Evolutionary conservation across 2,797 vertebrate genomes (phyloP).

Genomic region (Champsocephalus esox): DNA sequence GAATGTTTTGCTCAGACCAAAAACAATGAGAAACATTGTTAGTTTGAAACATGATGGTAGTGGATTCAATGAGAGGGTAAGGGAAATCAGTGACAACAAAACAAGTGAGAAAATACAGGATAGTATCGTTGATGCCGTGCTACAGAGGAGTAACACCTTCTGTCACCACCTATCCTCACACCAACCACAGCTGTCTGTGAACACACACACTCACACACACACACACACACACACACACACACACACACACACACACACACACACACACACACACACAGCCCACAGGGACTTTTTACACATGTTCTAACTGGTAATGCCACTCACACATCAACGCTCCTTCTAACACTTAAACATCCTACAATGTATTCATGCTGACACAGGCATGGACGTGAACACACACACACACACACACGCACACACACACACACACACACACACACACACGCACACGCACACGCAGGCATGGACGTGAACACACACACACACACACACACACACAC

Average conservation of each 20-base stretch:
- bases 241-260: slow-evolving; percentile 24
- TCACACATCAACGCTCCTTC: slow-evolving; percentile 31
- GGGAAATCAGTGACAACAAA: not conserved
- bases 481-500: slow-evolving; percentile 14
- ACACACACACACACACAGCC: slow-evolving; percentile 24
- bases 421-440: slow-evolving; percentile 21
- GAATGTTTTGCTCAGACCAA: not conserved
- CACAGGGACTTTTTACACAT: slow-evolving; percentile 47
- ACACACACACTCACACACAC: slow-evolving; percentile 46
- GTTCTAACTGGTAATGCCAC: slow-evolving; percentile 53
- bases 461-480: not conserved
- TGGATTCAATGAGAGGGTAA: not conserved
- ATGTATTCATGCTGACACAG: slow-evolving; percentile 42
- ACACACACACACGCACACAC: slow-evolving; percentile 6
- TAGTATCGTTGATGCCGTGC: not conserved
- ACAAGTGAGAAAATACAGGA: not conserved
- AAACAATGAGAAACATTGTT: not conserved
- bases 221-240: slow-evolving; percentile 17
- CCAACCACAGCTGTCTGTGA: slow-evolving; percentile 39
- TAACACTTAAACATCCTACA: slow-evolving; percentile 45
- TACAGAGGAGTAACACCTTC: slow-evolving; percentile 25
- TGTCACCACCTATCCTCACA: slow-evolving; percentile 47
- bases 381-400: slow-evolving; percentile 15
- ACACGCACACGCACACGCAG: slow-evolving; percentile 2
- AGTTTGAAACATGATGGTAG: not conserved